Evolutionary conservation across 2,113 vertebrate genomes (phyloP).

Genomic region (Brachypodius melanocephalos): DNA sequence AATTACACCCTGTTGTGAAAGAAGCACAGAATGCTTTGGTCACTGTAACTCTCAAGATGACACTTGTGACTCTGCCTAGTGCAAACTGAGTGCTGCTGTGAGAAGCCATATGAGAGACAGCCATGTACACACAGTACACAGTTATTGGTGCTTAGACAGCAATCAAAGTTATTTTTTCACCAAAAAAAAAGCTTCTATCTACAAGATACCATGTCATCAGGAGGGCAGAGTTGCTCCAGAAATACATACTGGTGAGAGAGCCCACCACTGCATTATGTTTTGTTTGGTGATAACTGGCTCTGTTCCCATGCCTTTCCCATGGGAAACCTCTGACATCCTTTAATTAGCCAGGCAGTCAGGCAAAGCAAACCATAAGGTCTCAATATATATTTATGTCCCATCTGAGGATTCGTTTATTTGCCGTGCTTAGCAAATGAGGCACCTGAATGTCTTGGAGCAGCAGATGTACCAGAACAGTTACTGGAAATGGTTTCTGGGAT

Average conservation of each 20-base stretch:
- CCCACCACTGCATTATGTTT: neutral
- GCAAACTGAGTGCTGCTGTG: neutral
- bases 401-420: neutral
- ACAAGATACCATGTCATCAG: neutral
- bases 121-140: accelerated
- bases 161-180: neutral
- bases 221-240: neutral
- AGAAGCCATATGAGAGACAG: neutral
- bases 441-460: neutral
- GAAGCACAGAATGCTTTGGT: neutral
- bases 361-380: conserved; percentile 1
- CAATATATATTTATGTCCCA: neutral
- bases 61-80: neutral
- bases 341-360: neutral
- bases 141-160: neutral
- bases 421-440: neutral
- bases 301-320: neutral
- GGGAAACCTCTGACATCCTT: neutral
- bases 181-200: neutral
- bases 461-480: neutral
- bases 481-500: neutral
- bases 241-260: neutral
- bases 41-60: neutral
- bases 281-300: neutral
- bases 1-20: neutral